Evolutionary conservation across 1,140 invertebrate genomes (phyloP).

Genomic region (Polypedilum pembai): DNA sequence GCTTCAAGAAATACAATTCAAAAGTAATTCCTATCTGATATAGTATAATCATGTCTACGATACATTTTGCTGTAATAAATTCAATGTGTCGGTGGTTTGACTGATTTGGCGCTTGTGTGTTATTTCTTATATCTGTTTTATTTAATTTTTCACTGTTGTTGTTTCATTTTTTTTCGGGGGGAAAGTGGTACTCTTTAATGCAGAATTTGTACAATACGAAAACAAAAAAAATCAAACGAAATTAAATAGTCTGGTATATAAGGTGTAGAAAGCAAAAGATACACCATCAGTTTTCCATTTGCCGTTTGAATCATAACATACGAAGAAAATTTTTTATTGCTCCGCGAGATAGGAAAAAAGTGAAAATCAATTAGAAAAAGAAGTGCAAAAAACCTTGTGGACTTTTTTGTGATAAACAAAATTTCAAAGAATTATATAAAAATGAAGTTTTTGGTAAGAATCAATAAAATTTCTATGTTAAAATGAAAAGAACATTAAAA

Average conservation of each 20-base stretch:
- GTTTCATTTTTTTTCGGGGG: constrained; percentile 14
- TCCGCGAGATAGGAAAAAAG: neutral
- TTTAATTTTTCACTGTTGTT: constrained; percentile 21
- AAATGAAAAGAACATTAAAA: neutral
- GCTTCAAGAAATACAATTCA: neutral
- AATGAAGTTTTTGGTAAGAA: constrained; percentile 42
- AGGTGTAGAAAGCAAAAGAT: neutral
- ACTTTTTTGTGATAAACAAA: constrained; percentile 5
- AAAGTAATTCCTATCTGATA: neutral
- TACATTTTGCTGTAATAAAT: neutral
- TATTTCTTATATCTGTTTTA: constrained; percentile 26
- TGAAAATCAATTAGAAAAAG: neutral
- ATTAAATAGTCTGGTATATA: constrained; percentile 2
- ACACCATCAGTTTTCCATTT: constrained; percentile 24
- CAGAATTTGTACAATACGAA: constrained; percentile 25
- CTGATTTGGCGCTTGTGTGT: constrained; percentile 32
- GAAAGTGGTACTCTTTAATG: constrained; percentile 27
- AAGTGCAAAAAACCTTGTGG: neutral
- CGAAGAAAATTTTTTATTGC: neutral
- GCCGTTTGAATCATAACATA: constrained; percentile 20
- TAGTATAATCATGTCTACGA: neutral
- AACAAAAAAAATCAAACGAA: constrained; percentile 8
- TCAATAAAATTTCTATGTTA: neutral
- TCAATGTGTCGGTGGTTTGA: neutral
- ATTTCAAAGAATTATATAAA: constrained; percentile 33